These are phyloP conservation scores for Porites cylindrica DNA, from an alignment of 92 coral and sea anemone species.

Conservation along the genomic window DNA sequence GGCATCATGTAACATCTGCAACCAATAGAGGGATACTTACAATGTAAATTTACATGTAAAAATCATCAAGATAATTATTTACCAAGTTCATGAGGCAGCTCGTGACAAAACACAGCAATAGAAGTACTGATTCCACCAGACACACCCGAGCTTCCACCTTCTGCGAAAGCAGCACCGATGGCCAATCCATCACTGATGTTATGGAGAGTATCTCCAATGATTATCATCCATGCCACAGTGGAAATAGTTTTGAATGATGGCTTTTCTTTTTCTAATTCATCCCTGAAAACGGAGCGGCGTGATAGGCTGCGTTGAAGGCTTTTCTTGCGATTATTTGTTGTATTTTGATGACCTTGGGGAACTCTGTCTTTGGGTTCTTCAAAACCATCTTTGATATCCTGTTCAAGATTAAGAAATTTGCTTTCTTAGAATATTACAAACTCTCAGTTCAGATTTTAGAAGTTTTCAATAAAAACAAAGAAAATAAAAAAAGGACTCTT, in stretches of 20 bases:
- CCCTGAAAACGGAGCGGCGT: constrained; percentile 79
- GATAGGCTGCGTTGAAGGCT: constrained; percentile 61
- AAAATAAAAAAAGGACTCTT: no score
- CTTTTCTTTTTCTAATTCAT: constrained; percentile 34
- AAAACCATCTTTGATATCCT: constrained; percentile 29
- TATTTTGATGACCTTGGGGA: not conserved
- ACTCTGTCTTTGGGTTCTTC: not conserved
- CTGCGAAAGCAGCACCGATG: constrained; percentile 94
- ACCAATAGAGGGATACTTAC: no score
- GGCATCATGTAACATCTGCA: no score
- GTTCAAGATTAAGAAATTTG: not conserved
- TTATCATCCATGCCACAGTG: constrained; percentile 88
- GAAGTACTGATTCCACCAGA: constrained; percentile 96
- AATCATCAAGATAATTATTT: constrained; percentile 8
- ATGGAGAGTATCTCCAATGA: constrained; percentile 94
- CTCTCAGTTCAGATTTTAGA: no score
- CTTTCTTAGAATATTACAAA: no score
- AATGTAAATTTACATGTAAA: no score
- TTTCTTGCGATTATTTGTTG: constrained; percentile 32
- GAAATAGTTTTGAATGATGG: not conserved
- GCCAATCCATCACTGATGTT: constrained; percentile 97
- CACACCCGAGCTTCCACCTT: constrained; percentile 78
- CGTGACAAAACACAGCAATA: constrained; percentile 95
- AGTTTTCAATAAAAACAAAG: no score
- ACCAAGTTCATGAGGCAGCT: constrained; percentile 98